Conservation (phyloP, 2,888 invertebrate species). For the Biston stratarius region DNA sequence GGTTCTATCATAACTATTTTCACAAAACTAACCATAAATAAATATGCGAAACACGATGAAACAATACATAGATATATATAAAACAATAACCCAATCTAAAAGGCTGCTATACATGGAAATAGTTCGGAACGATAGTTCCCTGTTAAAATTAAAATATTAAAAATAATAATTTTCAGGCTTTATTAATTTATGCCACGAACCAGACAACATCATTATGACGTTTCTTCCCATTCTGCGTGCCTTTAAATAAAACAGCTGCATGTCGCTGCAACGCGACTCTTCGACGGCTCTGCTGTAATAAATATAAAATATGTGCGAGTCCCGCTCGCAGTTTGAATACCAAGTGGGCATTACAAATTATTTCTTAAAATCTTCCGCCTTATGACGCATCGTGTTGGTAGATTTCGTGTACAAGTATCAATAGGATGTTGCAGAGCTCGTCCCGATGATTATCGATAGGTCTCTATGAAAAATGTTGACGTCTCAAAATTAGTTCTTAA, state of each 20-base stretch:
- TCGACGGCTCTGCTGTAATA: constrained; percentile 68
- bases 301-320: constrained; percentile 80
- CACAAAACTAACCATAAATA: no score
- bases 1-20: no score
- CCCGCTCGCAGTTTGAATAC: constrained; percentile 66
- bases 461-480: no score
- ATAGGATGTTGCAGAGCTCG: no score
- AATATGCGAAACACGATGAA: no score
- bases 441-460: no score
- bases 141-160: no score
- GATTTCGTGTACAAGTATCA: constrained; percentile 1
- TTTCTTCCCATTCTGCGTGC: constrained; percentile 41
- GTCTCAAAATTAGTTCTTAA: no score
- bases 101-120: no score
- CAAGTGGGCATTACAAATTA: constrained; percentile 76
- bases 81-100: no score
- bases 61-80: no score
- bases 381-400: constrained; percentile 21
- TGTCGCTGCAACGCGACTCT: constrained; percentile 69
- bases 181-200: constrained; percentile 13
- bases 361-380: constrained; percentile 63
- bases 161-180: not conserved
- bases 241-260: constrained; percentile 62
- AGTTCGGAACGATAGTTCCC: no score
- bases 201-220: constrained; percentile 42